These are phyloP conservation scores for Thaumetopoea pityocampa DNA, from an alignment of 1,140 invertebrate genomes.

Conservation along the genomic window DNA sequence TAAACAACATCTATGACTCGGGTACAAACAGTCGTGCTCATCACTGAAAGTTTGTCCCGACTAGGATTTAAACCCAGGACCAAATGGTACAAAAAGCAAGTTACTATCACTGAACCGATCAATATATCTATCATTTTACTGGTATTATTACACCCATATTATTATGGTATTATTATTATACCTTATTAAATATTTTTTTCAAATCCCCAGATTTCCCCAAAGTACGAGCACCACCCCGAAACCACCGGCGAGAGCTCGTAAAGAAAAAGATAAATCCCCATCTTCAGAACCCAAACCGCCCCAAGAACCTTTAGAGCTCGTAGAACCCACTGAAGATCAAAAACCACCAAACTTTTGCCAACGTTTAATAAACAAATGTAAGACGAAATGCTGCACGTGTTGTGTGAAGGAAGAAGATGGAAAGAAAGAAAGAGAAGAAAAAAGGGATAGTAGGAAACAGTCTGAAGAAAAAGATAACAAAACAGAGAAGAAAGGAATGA, in stretches of 20 bases:
- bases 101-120: no score
- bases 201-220: constrained; percentile 57
- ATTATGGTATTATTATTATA: no score
- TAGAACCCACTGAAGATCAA: constrained; percentile 13
- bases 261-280: constrained; percentile 33
- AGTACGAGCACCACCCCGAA: constrained; percentile 64
- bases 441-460: constrained; percentile 30
- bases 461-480: constrained; percentile 16
- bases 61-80: no score
- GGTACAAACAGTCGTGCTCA: no score
- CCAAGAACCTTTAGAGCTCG: constrained; percentile 8
- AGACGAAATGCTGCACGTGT: constrained; percentile 53
- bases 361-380: constrained; percentile 56
- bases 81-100: no score
- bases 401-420: constrained; percentile 39
- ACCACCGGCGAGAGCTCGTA: constrained; percentile 45
- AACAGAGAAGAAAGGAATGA: constrained; percentile 33
- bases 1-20: no score
- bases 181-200: constrained; percentile 1
- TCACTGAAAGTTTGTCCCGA: no score
- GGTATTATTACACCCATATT: no score
- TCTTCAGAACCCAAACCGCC: constrained; percentile 6
- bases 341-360: constrained; percentile 53
- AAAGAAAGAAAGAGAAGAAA: constrained; percentile 20
- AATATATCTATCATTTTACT: no score